phyloP scores from a whole-genome alignment of 2,797 vertebrate genomes.

The Rousettus madagascariensis region DNA sequence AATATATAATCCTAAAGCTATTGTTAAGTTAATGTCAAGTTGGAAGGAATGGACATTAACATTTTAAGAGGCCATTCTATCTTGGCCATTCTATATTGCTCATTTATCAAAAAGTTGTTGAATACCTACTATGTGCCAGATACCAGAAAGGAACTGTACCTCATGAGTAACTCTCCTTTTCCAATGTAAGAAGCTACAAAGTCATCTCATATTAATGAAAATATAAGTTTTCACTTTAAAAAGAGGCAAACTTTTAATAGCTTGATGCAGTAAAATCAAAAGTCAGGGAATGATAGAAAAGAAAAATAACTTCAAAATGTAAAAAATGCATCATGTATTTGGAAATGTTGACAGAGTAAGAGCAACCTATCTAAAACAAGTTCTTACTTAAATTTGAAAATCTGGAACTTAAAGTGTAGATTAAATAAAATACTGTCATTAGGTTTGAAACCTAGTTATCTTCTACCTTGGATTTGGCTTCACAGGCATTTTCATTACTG shows the following conservation, averaged over 20 bases:
- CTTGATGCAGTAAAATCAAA: neutral
- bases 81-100: neutral
- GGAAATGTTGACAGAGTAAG: neutral
- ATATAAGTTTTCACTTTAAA: neutral
- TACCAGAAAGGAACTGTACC: neutral
- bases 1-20: neutral
- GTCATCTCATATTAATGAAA: neutral
- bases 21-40: neutral
- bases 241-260: neutral
- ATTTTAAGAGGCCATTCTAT: neutral
- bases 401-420: neutral
- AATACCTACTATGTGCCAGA: neutral
- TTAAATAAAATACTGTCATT: neutral
- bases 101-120: neutral
- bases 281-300: neutral
- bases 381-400: neutral
- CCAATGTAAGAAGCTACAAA: neutral
- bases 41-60: neutral
- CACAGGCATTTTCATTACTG: neutral
- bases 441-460: neutral
- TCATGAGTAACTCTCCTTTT: neutral
- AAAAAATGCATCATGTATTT: neutral
- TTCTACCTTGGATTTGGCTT: neutral
- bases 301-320: neutral
- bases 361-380: neutral